Conservation (phyloP, 2,797 vertebrate species). For the Phrynocephalus forsythii region DNA sequence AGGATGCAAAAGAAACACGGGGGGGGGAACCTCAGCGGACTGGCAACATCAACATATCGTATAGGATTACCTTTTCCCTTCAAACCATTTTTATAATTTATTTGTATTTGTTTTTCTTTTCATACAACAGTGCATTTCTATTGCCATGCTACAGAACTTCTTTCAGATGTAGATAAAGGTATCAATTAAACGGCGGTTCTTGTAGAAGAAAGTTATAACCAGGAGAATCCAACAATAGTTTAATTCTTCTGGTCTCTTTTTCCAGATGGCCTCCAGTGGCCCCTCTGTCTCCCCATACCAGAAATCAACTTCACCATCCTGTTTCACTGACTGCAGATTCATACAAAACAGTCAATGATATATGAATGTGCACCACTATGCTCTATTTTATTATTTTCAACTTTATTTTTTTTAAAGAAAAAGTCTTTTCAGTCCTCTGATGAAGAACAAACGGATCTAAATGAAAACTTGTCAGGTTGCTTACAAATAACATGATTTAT, state of each 20-base stretch:
- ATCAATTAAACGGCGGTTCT: slow-evolving; percentile 67
- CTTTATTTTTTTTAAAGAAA: slow-evolving; percentile 12
- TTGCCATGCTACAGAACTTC: slow-evolving; percentile 74
- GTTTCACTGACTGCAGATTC: not conserved
- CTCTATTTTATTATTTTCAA: slow-evolving; percentile 10
- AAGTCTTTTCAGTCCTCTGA: not conserved
- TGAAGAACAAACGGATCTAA: slow-evolving; percentile 36
- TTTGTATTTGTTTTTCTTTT: slow-evolving; percentile 7
- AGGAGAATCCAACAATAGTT: not conserved
- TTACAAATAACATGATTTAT: not conserved
- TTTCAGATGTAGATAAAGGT: slow-evolving; percentile 67
- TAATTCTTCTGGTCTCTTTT: slow-evolving; percentile 12
- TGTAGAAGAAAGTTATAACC: slow-evolving; percentile 44
- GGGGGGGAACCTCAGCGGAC: not conserved
- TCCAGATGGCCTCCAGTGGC: not conserved
- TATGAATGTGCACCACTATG: not conserved
- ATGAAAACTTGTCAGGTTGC: slow-evolving; percentile 20
- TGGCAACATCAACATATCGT: slow-evolving; percentile 5
- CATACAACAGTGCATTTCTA: not conserved
- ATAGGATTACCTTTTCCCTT: not conserved
- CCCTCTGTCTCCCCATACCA: not conserved
- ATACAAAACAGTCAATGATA: not conserved
- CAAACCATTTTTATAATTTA: not conserved
- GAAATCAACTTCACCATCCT: not conserved
- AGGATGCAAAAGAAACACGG: slow-evolving; percentile 9